Percentiles rank a stretch among this genome's conserved stretches.
Evolutionary conservation across 2,113 vertebrate genomes (phyloP).

Genomic region (Lampris megalopsis): DNA sequence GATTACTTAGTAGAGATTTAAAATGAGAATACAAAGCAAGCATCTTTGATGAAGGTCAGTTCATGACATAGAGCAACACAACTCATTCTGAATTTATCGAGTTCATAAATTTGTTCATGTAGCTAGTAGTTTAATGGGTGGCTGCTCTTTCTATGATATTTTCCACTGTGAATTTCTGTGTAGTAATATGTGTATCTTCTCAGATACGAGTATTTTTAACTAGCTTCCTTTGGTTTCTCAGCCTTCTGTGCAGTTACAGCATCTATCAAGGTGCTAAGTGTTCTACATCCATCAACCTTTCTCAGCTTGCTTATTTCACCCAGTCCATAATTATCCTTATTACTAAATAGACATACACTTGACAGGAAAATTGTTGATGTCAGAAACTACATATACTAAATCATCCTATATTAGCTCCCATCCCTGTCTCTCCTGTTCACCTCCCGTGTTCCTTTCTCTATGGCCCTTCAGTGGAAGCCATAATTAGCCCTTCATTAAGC

Average conservation of each 20-base stretch:
- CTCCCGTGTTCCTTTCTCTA: constrained; percentile 48
- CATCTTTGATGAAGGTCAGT: background rate
- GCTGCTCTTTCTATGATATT: too few species aligned
- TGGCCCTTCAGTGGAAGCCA: constrained; percentile 61
- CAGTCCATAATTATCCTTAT: constrained; percentile 35
- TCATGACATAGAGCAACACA: background rate
- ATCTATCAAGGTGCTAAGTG: background rate
- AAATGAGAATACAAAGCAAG: background rate
- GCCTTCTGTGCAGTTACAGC: background rate
- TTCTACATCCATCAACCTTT: constrained; percentile 10
- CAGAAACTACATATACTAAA: constrained; percentile 61
- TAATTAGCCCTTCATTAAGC: constrained; percentile 80
- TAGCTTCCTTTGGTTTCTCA: constrained; percentile 7
- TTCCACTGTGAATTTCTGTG: background rate
- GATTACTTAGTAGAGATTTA: too few species aligned
- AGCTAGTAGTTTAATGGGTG: too few species aligned
- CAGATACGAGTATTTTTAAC: background rate
- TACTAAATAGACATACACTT: constrained; percentile 46
- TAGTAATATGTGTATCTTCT: background rate
- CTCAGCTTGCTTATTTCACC: background rate
- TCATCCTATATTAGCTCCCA: constrained; percentile 48
- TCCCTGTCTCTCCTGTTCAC: constrained; percentile 28
- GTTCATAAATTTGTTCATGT: background rate
- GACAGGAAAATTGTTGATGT: constrained; percentile 59
- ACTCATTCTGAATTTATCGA: background rate